These are phyloP conservation scores for Spodoptera exigua DNA, from an alignment of 2,888 invertebrate species.

Conservation along the genomic window DNA sequence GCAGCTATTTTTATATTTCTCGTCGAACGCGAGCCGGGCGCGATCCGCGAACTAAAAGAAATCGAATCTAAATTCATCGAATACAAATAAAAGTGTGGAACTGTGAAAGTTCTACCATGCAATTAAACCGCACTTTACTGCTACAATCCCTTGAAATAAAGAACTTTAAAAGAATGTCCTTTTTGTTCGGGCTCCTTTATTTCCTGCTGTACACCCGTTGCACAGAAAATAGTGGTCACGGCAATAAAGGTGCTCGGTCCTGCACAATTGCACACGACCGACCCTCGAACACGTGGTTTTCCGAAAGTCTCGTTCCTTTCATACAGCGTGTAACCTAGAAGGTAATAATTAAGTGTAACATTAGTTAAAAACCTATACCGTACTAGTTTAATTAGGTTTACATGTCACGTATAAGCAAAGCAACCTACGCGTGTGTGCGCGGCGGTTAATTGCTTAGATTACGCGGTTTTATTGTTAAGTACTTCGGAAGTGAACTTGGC, in stretches of 20 bases:
- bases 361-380: constrained; percentile 42
- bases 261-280: constrained; percentile 72
- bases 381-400: constrained; percentile 45
- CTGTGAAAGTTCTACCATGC: constrained; percentile 81
- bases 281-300: constrained; percentile 60
- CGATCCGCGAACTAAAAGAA: constrained; percentile 66
- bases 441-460: constrained; percentile 61
- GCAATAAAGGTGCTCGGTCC: constrained; percentile 71
- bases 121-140: constrained; percentile 87
- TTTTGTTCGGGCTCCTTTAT: constrained; percentile 80
- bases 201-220: constrained; percentile 73
- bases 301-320: constrained; percentile 66
- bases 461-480: constrained; percentile 62
- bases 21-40: constrained; percentile 47
- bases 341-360: constrained; percentile 43
- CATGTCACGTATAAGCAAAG: constrained; percentile 51
- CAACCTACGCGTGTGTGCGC: constrained; percentile 47
- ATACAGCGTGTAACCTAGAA: constrained; percentile 20
- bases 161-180: constrained; percentile 83
- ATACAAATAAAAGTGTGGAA: constrained; percentile 78
- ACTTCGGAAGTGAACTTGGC: constrained; percentile 58
- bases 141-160: constrained; percentile 86
- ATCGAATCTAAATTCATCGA: constrained; percentile 82
- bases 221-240: constrained; percentile 76
- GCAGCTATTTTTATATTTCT: constrained; percentile 70